phyloP scores from a whole-genome alignment of 2,113 vertebrate species.

The Paracanthobrama guichenoti region DNA sequence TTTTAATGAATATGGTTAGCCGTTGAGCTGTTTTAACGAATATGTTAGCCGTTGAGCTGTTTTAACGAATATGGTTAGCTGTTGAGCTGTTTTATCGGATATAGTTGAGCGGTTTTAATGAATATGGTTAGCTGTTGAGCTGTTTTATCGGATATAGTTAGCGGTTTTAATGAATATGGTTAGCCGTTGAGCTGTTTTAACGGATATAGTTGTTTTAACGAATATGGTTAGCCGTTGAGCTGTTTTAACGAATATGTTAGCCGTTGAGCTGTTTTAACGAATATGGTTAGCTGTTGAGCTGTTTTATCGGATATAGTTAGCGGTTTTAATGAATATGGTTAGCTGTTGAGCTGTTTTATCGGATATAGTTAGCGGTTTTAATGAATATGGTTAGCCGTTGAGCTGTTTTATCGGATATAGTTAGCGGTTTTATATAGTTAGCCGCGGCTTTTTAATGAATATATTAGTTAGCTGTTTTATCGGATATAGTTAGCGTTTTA shows the following conservation, averaged over 20 bases:
- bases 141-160: background rate
- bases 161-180: background rate
- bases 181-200: background rate
- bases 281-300: background rate
- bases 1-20: background rate
- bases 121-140: background rate
- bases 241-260: background rate
- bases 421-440: too few relatives aligned
- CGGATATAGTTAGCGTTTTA: background rate
- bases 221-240: background rate
- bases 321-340: background rate
- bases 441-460: too few relatives aligned
- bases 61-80: too few relatives aligned
- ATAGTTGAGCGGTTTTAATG: background rate
- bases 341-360: background rate
- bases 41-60: background rate
- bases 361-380: too few relatives aligned
- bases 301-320: background rate
- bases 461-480: background rate
- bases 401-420: background rate
- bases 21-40: background rate
- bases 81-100: background rate
- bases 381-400: background rate
- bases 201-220: too few relatives aligned
- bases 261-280: background rate